These are phyloP conservation scores for Prionailurus bengalensis DNA, from an alignment of 2,113 vertebrate species.

Conservation along the genomic window DNA sequence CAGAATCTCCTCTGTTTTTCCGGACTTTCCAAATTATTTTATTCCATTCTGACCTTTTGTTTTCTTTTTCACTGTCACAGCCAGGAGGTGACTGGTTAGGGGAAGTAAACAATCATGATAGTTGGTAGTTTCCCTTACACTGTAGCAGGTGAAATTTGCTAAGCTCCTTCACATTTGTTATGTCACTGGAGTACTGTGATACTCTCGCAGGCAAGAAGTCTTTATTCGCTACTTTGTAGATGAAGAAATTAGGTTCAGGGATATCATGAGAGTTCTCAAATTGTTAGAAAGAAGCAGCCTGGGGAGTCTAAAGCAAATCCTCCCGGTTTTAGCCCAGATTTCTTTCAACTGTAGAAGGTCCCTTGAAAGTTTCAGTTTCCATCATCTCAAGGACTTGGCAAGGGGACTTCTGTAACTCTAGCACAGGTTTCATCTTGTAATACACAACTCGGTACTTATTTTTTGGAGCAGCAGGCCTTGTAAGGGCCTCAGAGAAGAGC, in stretches of 20 bases:
- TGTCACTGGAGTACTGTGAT: neutral
- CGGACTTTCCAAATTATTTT: neutral
- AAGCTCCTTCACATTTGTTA: neutral
- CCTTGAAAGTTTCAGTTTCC: conserved; percentile 12
- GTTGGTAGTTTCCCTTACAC: neutral
- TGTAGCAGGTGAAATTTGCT: neutral
- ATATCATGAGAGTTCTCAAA: neutral
- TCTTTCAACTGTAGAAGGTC: neutral
- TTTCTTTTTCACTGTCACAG: neutral
- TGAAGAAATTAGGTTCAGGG: neutral
- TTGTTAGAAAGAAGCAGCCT: neutral
- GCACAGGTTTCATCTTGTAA: neutral
- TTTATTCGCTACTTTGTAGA: neutral
- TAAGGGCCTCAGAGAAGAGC: neutral
- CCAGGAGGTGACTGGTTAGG: neutral
- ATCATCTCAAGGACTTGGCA: neutral
- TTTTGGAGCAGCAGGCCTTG: neutral
- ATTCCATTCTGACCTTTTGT: neutral
- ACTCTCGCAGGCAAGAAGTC: neutral
- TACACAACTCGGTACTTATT: neutral
- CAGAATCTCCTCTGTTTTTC: neutral
- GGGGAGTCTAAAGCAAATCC: neutral
- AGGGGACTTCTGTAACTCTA: neutral
- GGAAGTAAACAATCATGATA: neutral
- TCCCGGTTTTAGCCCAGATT: neutral